phyloP scores from a whole-genome alignment of 2,888 invertebrate species.

The Ochropleura plecta region DNA sequence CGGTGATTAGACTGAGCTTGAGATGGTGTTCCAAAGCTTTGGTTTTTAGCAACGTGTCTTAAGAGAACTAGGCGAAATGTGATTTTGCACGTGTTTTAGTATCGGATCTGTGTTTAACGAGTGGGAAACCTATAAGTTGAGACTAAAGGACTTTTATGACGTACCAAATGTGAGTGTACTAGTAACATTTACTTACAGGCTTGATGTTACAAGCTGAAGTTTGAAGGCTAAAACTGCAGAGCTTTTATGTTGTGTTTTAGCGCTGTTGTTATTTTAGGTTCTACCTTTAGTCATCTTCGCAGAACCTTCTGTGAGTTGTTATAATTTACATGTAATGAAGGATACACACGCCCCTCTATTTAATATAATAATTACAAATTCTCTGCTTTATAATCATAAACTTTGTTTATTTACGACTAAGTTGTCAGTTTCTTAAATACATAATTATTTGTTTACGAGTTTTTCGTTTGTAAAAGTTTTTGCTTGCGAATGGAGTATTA shows the following conservation, averaged over 20 bases:
- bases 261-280: conserved; percentile 3
- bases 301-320: conserved; percentile 1
- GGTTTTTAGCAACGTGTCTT: conserved; percentile 10
- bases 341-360: background rate
- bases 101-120: background rate
- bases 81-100: conserved; percentile 10
- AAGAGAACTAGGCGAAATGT: background rate
- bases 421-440: background rate
- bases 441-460: background rate
- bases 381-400: background rate
- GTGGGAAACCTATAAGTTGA: background rate
- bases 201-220: background rate
- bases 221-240: background rate
- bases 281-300: conserved; percentile 1
- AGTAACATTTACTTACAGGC: background rate
- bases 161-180: background rate
- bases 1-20: conserved; percentile 20
- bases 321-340: background rate
- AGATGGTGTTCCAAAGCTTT: background rate
- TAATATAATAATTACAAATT: background rate
- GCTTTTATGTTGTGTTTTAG: background rate
- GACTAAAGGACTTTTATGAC: background rate
- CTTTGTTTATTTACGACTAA: background rate
- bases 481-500: too few relatives aligned
- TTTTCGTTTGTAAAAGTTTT: background rate